phyloP scores from a whole-genome alignment of 35 echinoderm and acorn worm species.

The Eucidaris tribuloides region DNA sequence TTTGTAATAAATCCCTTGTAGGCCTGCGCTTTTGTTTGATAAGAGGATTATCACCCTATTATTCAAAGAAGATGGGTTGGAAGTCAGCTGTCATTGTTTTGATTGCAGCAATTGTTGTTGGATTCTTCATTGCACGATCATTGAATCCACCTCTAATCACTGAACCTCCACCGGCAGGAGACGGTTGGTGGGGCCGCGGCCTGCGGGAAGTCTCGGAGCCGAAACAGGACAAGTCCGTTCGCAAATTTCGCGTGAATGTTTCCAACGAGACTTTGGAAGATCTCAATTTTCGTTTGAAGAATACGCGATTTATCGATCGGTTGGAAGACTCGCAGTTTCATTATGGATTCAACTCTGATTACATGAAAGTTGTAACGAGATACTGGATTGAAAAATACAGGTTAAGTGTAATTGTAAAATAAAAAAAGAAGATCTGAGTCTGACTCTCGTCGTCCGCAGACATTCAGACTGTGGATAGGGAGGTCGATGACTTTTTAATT shows the following conservation, averaged over 20 bases:
- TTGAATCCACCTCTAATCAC: neutral
- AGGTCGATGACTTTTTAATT: too few species aligned
- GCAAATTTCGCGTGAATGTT: constrained; percentile 29
- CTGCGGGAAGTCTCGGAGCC: constrained; percentile 11
- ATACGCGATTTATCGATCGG: constrained; percentile 64
- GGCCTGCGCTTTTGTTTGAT: too few species aligned
- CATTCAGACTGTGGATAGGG: too few species aligned
- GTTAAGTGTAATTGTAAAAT: too few species aligned
- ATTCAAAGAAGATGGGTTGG: constrained; percentile 23
- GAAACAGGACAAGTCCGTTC: constrained; percentile 50
- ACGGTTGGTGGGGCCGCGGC: constrained; percentile 65
- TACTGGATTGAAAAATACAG: constrained; percentile 86
- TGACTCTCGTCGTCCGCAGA: too few species aligned
- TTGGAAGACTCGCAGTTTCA: constrained; percentile 62
- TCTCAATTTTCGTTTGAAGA: constrained; percentile 50
- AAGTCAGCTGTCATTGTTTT: constrained; percentile 12
- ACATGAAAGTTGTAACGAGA: constrained; percentile 63
- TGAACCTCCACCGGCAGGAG: constrained; percentile 35
- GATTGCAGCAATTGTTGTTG: neutral
- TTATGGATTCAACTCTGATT: constrained; percentile 66
- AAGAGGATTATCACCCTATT: too few species aligned
- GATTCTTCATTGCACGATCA: neutral
- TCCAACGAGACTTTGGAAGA: constrained; percentile 48
- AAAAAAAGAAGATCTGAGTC: too few species aligned
- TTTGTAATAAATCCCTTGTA: too few species aligned